phyloP scores from a whole-genome alignment of 2,888 invertebrate genomes.

The Chaitophorus viminalis region DNA sequence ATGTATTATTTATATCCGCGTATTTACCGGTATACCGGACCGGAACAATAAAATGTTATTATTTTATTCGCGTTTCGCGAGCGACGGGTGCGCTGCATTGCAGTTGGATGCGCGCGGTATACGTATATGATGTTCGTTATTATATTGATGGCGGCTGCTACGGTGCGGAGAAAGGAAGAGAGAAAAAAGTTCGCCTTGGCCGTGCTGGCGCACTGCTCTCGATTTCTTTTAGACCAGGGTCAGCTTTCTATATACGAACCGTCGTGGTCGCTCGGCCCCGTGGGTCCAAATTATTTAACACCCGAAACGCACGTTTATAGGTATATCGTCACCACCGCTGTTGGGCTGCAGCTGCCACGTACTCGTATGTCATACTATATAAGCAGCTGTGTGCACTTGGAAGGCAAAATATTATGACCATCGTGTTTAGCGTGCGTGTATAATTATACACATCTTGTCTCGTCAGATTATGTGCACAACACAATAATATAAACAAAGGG shows the following conservation, averaged over 20 bases:
- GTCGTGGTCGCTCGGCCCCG: constrained; percentile 10
- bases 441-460: not conserved
- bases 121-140: too few relatives aligned
- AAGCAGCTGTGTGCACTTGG: not conserved
- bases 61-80: not conserved
- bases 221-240: constrained; percentile 48
- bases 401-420: not conserved
- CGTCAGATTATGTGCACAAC: not conserved
- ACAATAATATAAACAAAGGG: too few relatives aligned
- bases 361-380: too few relatives aligned
- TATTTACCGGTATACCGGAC: too few relatives aligned
- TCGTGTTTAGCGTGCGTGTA: not conserved
- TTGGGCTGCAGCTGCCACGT: not conserved
- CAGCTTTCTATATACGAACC: constrained; percentile 24
- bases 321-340: not conserved
- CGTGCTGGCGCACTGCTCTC: constrained; percentile 40
- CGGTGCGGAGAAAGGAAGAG: not conserved
- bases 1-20: too few relatives aligned
- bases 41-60: too few relatives aligned
- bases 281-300: constrained; percentile 11
- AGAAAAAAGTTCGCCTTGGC: constrained; percentile 45
- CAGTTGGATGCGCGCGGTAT: too few relatives aligned
- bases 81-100: not conserved
- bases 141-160: not conserved
- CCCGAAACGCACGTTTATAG: too few relatives aligned